These are phyloP conservation scores for Kryptolebias ocellatus DNA, from an alignment of 2,797 vertebrate species.

Conservation along the genomic window DNA sequence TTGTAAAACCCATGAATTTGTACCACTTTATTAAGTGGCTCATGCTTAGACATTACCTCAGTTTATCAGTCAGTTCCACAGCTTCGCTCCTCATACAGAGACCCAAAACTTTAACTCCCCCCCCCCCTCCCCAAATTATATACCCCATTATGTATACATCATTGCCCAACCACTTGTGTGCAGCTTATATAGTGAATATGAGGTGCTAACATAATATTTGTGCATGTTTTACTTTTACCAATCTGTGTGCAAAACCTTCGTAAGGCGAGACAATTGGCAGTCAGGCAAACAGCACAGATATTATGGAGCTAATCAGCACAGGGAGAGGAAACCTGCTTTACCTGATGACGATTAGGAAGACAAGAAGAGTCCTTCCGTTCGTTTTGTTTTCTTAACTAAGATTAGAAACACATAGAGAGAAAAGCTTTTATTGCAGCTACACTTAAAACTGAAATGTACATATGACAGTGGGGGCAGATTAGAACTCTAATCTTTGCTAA, in stretches of 20 bases:
- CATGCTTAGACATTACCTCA: too few relatives aligned
- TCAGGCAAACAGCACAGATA: background rate
- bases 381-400: constrained; percentile 84
- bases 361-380: constrained; percentile 80
- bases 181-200: background rate
- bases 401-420: constrained; percentile 9
- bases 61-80: too few relatives aligned
- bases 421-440: background rate
- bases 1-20: too few relatives aligned
- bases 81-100: too few relatives aligned
- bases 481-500: too few relatives aligned
- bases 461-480: background rate
- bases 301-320: background rate
- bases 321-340: constrained; percentile 68
- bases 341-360: constrained; percentile 87
- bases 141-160: too few relatives aligned
- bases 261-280: background rate
- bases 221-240: background rate
- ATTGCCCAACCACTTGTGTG: too few relatives aligned
- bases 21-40: too few relatives aligned
- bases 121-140: too few relatives aligned
- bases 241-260: background rate
- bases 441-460: background rate
- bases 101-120: too few relatives aligned
- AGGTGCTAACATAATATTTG: background rate